Evolutionary conservation across 2,888 invertebrate species (phyloP), one percentile per base, ranked within the genome.

Genomic region (Itoplectis maculator): DNA sequence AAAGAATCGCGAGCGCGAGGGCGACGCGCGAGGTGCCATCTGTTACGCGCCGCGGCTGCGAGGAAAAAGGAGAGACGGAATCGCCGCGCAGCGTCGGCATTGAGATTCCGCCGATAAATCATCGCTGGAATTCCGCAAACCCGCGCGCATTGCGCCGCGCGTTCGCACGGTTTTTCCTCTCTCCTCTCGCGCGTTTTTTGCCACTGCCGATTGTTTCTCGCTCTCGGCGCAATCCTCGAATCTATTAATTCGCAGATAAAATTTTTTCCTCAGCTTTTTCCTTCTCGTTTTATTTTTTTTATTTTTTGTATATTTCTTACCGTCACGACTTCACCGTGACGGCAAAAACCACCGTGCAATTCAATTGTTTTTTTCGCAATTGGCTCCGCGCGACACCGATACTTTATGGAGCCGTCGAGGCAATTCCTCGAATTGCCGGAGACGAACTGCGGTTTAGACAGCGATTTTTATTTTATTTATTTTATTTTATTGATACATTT

Each of bases 31-130:
- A 51, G 69, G 51, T 59, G 59, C 29, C 29, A 54, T 56, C 54
- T 73, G 47, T 61, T 61, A 61, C 59, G 61, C 45, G n/a, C n/a
- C n/a, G n/a, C 13, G 35, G 47, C 35, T 35, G 35, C 37, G 37
- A 11, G 59, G 72, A 79, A 70, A 78, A 40, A 40, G 49, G 18
- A 61, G 18, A 61, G 23, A 51, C 37, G 65, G 35, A 72, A 54
- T 68, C 18, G 63, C 37, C n/a, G n/a, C n/a, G n/a, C n/a, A n/a
- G 49, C 45, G 66, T 42, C 51, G 35, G 54, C 68, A 73, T 79
- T 77, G 80, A 80, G 61, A 80, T 77, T 77, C 80, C 42, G 59
- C 73, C 80, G 80, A 83, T 83, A 80, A 83, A 83, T 83, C 72
- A 75, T 70, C 69, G 42, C n/a, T 45, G 73, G 42, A 69, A 56